Evolutionary conservation across 2,797 vertebrate genomes (phyloP).

Genomic region (Enteromius argenteus): DNA sequence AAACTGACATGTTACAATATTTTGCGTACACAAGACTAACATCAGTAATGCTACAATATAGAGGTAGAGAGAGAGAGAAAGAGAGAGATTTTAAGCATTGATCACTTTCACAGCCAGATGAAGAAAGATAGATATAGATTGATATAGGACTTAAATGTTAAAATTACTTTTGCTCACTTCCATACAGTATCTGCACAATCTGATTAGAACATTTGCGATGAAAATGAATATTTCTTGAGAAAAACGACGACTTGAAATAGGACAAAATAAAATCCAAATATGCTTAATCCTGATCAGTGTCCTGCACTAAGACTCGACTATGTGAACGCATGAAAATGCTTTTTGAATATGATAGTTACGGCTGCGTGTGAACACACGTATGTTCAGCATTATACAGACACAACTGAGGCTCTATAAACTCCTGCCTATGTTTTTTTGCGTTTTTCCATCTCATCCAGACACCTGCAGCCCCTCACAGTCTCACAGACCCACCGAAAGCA

Average conservation of each 20-base stretch:
- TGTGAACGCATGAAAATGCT: neutral
- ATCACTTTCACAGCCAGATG: neutral
- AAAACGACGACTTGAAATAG: neutral
- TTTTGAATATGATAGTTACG: neutral
- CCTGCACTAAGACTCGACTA: neutral
- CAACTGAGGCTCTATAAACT: conserved; percentile 70
- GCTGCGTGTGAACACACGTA: neutral
- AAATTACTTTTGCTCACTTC: conserved; percentile 8
- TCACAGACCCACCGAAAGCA: neutral
- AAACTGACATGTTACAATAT: neutral
- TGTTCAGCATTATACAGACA: neutral
- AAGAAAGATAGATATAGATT: conserved; percentile 6
- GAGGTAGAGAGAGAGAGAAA: neutral
- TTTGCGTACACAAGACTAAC: neutral
- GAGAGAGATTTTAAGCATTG: neutral
- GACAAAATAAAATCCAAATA: neutral
- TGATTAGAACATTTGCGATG: neutral
- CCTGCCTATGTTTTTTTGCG: conserved; percentile 3
- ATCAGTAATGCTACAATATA: neutral
- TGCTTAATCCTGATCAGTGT: neutral
- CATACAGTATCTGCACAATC: neutral
- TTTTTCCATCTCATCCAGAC: conserved; percentile 22
- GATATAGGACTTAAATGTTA: neutral
- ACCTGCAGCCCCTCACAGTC: conserved; percentile 29
- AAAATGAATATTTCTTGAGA: neutral